Evolutionary conservation across 2,888 invertebrate genomes (phyloP).

Genomic region (Gasteruption jaculator): DNA sequence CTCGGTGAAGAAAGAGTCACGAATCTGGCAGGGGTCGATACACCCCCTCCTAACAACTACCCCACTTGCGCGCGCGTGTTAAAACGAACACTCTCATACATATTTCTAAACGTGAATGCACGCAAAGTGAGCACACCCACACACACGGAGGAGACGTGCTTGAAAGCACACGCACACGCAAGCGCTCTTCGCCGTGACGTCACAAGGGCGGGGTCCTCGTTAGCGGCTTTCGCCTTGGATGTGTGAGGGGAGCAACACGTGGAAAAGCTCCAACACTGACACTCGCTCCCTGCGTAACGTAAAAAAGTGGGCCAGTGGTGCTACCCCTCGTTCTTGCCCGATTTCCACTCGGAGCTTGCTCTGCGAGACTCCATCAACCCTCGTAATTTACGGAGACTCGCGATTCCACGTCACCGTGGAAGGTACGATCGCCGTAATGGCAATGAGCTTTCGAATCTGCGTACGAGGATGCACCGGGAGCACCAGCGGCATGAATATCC

Average conservation of each 20-base stretch:
- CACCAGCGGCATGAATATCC: too few relatives aligned
- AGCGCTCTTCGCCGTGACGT: constrained; percentile 37
- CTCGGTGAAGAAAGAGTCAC: constrained; percentile 36
- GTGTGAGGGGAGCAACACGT: constrained; percentile 43
- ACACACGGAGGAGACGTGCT: constrained; percentile 16
- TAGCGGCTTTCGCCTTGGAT: constrained; percentile 33
- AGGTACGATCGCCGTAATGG: too few relatives aligned
- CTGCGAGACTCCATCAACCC: too few relatives aligned
- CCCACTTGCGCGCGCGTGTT: constrained; percentile 17
- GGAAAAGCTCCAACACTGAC: constrained; percentile 30
- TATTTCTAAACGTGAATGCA: constrained; percentile 5
- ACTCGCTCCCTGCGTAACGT: too few relatives aligned
- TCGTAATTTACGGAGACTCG: too few relatives aligned
- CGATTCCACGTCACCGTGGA: too few relatives aligned
- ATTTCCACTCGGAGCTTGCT: too few relatives aligned
- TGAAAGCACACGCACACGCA: constrained; percentile 28
- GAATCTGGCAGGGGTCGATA: constrained; percentile 43
- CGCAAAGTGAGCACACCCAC: constrained; percentile 3
- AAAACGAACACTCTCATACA: constrained; percentile 12
- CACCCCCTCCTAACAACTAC: constrained; percentile 28
- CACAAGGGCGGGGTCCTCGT: constrained; percentile 49
- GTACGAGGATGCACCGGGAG: too few relatives aligned
- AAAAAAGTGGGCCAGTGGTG: too few relatives aligned
- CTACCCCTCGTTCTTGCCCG: too few relatives aligned
- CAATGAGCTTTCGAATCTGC: too few relatives aligned